A percentile compares a stretch with the other conserved stretches of the same genome.
Evolutionary conservation across 2,113 vertebrate species (phyloP).

Genomic region (Paradoxurus hermaphroditus): DNA sequence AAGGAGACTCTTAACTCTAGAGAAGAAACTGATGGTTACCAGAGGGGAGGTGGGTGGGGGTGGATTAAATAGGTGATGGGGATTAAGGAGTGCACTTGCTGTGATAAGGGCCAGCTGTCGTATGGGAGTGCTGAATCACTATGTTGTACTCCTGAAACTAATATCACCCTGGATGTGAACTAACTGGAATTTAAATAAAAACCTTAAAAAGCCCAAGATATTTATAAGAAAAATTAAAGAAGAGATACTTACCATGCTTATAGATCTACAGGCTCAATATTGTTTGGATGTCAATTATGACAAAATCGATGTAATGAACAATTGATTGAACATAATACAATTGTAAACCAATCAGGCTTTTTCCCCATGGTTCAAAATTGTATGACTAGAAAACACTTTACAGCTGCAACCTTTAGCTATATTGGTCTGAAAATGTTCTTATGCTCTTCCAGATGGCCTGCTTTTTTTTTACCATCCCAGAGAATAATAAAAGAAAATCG

Average conservation of each 20-base stretch:
- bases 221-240: not conserved
- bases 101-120: not conserved
- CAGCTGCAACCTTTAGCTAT: not conserved
- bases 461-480: not conserved
- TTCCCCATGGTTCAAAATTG: not conserved
- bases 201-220: not conserved
- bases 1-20: not conserved
- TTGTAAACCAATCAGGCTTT: not conserved
- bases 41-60: not conserved
- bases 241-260: not conserved
- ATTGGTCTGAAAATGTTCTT: not conserved
- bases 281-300: not conserved
- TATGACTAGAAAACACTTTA: not conserved
- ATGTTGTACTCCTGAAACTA: not conserved
- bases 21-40: not conserved
- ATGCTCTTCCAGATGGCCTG: not conserved
- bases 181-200: not conserved
- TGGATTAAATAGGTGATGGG: not conserved
- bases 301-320: not conserved
- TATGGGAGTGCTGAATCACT: not conserved
- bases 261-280: not conserved
- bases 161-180: not conserved
- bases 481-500: not conserved
- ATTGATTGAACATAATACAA: not conserved
- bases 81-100: not conserved